These are phyloP conservation scores for Chalcis sispes DNA, from an alignment of 2,888 invertebrate genomes.

Conservation along the genomic window DNA sequence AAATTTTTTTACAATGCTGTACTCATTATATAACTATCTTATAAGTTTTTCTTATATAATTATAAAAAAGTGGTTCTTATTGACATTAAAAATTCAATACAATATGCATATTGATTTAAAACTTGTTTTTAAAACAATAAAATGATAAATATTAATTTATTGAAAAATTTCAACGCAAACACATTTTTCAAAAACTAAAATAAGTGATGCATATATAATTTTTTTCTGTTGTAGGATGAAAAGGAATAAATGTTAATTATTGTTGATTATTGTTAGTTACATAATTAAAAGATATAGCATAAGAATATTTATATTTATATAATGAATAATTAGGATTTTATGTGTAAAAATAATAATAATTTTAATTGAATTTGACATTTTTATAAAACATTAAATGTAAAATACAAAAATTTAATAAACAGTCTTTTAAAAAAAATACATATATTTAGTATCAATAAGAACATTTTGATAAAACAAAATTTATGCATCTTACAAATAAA, in stretches of 20 bases:
- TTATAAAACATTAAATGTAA: constrained; percentile 49
- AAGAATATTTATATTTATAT: constrained; percentile 26
- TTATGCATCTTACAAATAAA: background rate
- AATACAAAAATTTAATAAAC: constrained; percentile 49
- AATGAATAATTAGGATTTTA: constrained; percentile 14
- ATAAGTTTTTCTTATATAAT: background rate
- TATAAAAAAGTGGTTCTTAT: background rate
- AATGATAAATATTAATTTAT: background rate
- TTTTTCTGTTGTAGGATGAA: constrained; percentile 39
- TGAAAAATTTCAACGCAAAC: background rate
- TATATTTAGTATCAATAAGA: constrained; percentile 12
- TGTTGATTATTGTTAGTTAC: constrained; percentile 37
- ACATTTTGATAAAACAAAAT: constrained; percentile 12
- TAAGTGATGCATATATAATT: background rate
- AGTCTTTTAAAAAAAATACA: constrained; percentile 48
- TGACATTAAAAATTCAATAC: background rate
- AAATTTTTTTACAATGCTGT: background rate
- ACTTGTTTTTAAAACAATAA: background rate
- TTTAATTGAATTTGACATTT: constrained; percentile 22
- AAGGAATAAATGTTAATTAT: constrained; percentile 10
- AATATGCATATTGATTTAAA: background rate
- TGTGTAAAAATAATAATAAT: constrained; percentile 21
- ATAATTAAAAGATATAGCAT: constrained; percentile 24
- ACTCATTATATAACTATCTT: no score
- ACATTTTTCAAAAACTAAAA: background rate